phyloP scores from a whole-genome alignment of 2,888 invertebrate species.

The Nomada fabriciana region DNA sequence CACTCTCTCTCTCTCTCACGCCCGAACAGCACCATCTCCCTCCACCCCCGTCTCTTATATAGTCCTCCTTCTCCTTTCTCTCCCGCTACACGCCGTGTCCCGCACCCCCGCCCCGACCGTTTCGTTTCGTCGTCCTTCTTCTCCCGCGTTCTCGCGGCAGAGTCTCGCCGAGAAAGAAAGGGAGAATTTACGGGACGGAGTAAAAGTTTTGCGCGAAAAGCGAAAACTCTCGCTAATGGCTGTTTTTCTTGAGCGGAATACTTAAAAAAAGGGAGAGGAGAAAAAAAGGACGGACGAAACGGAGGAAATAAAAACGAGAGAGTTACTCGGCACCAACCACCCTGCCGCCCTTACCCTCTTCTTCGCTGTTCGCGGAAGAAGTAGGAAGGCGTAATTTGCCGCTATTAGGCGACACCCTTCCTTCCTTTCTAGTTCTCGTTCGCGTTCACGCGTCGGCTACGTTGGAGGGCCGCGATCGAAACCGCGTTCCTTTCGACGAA shows the following conservation, averaged over 20 bases:
- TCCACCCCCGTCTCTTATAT: conserved; percentile 15
- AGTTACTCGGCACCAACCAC: conserved; percentile 59
- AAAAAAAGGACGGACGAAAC: conserved; percentile 54
- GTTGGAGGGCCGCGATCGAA: background rate
- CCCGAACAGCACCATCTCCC: conserved; percentile 14
- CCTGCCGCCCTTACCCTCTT: conserved; percentile 69
- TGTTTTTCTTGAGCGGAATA: conserved; percentile 84
- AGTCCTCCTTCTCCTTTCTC: conserved; percentile 26
- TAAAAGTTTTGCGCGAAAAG: conserved; percentile 84
- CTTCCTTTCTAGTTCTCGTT: conserved; percentile 12
- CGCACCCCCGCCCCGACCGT: conserved; percentile 1
- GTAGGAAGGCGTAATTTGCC: conserved; percentile 80
- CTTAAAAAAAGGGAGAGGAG: conserved; percentile 77
- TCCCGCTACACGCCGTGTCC: conserved; percentile 10
- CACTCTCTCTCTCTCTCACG: conserved; percentile 19
- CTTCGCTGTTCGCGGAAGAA: conserved; percentile 60
- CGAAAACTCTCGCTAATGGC: conserved; percentile 84
- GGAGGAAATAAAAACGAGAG: conserved; percentile 79
- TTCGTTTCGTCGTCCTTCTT: conserved; percentile 46
- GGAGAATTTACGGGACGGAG: conserved; percentile 73
- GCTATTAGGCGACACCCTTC: conserved; percentile 78
- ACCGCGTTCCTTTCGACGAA: background rate
- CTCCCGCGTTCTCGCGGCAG: conserved; percentile 29
- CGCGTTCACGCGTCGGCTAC: conserved; percentile 8
- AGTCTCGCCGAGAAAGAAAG: conserved; percentile 52